Evolutionary conservation across 2,113 vertebrate genomes (phyloP).

Genomic region (Thalassoma bifasciatum): DNA sequence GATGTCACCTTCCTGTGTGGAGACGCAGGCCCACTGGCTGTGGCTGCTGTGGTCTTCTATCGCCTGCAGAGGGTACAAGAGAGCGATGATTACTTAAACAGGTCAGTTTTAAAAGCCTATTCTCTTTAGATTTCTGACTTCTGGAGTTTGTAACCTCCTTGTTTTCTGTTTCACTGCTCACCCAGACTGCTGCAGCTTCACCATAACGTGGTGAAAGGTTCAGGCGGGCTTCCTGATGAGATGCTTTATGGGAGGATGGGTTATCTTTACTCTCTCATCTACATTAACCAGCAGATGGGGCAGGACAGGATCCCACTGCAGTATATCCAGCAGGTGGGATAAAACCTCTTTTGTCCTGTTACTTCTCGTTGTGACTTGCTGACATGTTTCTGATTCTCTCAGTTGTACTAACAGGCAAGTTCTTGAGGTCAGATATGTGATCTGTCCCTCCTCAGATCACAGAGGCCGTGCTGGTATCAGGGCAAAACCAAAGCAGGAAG

Average conservation of each 20-base stretch:
- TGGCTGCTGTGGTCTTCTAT: constrained; percentile 89
- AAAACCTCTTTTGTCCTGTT: too few species aligned
- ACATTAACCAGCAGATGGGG: constrained; percentile 92
- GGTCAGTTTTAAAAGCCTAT: constrained; percentile 75
- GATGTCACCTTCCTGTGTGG: constrained; percentile 96
- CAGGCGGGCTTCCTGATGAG: constrained; percentile 88
- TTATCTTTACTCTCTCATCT: constrained; percentile 90
- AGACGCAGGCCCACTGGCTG: constrained; percentile 90
- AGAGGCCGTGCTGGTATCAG: constrained; percentile 87
- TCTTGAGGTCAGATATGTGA: constrained; percentile 23
- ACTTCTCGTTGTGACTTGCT: too few species aligned
- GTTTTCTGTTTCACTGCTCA: background rate
- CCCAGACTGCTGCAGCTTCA: constrained; percentile 90
- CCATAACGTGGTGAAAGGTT: constrained; percentile 79
- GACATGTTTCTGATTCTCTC: constrained; percentile 1
- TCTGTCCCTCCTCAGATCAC: constrained; percentile 82
- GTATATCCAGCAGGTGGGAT: constrained; percentile 91
- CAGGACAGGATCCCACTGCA: constrained; percentile 90
- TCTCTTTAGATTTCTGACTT: background rate
- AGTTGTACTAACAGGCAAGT: background rate
- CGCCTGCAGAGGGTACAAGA: constrained; percentile 88
- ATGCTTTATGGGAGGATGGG: constrained; percentile 93
- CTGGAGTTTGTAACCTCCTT: background rate
- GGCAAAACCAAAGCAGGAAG: constrained; percentile 88
- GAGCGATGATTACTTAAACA: constrained; percentile 88